Percentiles rank a stretch among this genome's conserved stretches.
These are phyloP conservation scores for Dicyrtoma fusca DNA, from an alignment of 2,888 invertebrate genomes.

Conservation along the genomic window DNA sequence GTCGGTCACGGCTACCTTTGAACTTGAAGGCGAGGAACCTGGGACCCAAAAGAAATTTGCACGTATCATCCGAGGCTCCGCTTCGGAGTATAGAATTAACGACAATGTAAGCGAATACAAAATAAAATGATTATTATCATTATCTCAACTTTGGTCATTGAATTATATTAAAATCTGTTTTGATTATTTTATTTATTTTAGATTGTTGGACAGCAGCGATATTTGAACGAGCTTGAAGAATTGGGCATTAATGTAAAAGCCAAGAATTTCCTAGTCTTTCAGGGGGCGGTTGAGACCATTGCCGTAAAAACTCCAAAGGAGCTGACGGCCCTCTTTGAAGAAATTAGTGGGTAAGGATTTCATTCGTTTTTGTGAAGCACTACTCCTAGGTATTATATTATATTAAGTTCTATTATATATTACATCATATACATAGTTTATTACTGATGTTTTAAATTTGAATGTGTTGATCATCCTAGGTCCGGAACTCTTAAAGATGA, in stretches of 20 bases:
- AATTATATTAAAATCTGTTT: constrained; percentile 4
- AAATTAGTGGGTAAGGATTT: constrained; percentile 89
- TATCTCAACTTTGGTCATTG: too few relatives aligned
- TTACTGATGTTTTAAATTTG: background rate
- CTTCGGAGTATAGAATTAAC: constrained; percentile 93
- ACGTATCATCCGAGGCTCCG: constrained; percentile 84
- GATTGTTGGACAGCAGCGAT: constrained; percentile 76
- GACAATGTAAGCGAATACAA: constrained; percentile 76
- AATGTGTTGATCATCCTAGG: too few relatives aligned
- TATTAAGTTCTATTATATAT: background rate
- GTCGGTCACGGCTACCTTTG: constrained; percentile 94
- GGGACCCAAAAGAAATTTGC: constrained; percentile 81
- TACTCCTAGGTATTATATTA: too few relatives aligned
- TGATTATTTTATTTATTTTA: constrained; percentile 19
- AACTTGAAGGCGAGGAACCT: constrained; percentile 68
- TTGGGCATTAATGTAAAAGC: constrained; percentile 98
- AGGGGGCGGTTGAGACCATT: constrained; percentile 98
- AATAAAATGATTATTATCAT: too few relatives aligned
- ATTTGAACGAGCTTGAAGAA: constrained; percentile 85
- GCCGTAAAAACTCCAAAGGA: constrained; percentile 99
- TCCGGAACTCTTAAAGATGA: constrained; percentile 95
- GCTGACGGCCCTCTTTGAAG: constrained; percentile 94
- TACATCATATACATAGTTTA: background rate
- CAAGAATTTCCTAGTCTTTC: constrained; percentile 98
- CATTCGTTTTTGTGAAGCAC: too few relatives aligned